These are phyloP conservation scores for Cercopithecus mona DNA, from an alignment of 2,113 vertebrate genomes.

Conservation along the genomic window DNA sequence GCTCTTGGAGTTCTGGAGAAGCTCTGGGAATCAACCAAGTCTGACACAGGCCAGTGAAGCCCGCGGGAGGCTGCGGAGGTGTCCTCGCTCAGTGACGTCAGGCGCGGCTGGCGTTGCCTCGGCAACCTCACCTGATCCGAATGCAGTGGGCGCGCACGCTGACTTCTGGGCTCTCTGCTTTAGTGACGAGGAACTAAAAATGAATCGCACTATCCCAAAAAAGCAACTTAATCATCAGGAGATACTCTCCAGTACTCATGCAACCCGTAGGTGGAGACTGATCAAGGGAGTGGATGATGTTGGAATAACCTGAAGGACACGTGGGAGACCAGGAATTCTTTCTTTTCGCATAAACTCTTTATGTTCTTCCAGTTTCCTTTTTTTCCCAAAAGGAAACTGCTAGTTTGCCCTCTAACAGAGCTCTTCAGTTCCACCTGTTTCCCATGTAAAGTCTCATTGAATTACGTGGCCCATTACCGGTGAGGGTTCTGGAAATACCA, in stretches of 20 bases:
- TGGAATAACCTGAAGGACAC: neutral
- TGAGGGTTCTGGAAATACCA: neutral
- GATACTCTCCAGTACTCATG: neutral
- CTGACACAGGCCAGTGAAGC: neutral
- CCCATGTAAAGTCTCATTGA: neutral
- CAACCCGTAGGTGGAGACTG: neutral
- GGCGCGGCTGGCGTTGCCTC: constrained; percentile 21
- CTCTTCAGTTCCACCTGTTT: neutral
- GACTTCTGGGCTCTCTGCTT: constrained; percentile 6
- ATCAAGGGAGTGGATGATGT: neutral
- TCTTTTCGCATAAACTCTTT: neutral
- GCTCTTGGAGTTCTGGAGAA: neutral
- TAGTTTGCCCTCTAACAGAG: neutral
- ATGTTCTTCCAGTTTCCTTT: neutral
- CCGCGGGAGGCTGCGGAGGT: neutral
- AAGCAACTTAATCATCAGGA: neutral
- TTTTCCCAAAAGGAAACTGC: neutral
- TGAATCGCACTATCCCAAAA: neutral
- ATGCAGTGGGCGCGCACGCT: neutral
- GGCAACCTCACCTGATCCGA: constrained; percentile 24
- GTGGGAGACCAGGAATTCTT: neutral
- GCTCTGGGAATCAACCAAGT: neutral
- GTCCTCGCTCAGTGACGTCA: constrained; percentile 35
- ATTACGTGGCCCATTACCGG: neutral
- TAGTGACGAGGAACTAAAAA: constrained; percentile 32